These are phyloP conservation scores for Promerops cafer DNA, from an alignment of 2,113 vertebrate species.

Conservation along the genomic window DNA sequence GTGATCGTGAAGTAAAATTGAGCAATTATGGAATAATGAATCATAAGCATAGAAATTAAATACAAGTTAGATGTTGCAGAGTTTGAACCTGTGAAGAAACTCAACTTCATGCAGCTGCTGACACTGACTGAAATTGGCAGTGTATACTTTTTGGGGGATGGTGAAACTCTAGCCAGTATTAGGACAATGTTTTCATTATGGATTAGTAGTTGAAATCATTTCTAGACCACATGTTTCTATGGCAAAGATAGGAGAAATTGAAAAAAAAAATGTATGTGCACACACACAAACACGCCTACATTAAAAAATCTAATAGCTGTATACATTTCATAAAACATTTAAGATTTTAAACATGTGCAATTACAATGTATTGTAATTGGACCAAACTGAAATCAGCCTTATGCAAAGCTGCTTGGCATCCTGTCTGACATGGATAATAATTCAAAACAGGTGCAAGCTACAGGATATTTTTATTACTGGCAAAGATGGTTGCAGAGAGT, in stretches of 20 bases:
- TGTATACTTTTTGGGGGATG: neutral
- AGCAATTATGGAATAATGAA: neutral
- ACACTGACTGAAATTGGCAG: neutral
- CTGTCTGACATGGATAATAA: neutral
- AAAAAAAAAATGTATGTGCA: neutral
- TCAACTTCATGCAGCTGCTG: neutral
- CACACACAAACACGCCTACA: rapidly evolving
- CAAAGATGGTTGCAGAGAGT: neutral
- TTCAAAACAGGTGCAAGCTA: neutral
- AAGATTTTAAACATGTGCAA: neutral
- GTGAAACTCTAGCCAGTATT: neutral
- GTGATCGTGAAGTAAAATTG: neutral
- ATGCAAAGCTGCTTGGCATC: neutral
- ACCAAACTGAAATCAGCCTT: neutral
- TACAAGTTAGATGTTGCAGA: neutral
- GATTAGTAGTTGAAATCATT: neutral
- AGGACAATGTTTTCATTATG: neutral
- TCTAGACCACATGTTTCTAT: neutral
- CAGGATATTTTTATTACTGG: neutral
- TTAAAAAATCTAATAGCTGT: neutral
- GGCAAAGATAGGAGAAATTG: neutral
- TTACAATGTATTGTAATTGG: neutral
- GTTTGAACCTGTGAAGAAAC: neutral
- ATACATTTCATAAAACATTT: neutral
- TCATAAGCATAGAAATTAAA: neutral